Base-by-base conservation (phyloP, 2,113 vertebrate genomes). In the Phalacrocorax carbo region DNA sequence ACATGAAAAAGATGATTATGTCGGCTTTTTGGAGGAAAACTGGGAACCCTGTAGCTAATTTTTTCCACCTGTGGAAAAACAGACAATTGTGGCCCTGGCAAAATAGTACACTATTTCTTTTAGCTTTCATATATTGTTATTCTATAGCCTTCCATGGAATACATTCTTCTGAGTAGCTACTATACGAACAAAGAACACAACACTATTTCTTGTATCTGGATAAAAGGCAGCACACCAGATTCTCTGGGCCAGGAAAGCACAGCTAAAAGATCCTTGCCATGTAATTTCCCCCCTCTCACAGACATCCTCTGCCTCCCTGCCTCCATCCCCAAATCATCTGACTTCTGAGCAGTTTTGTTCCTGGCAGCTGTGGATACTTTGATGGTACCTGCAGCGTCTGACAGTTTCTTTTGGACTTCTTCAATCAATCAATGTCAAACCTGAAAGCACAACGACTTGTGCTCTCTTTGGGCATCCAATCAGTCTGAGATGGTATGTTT, bases 381-480 rank as follows among this genome's bases (percentile, higher is more conserved):
- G 21, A 30, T 65, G 40, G 52, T 75, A 54, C n/a, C 38, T 92
- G 52, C 82, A 86, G 25, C 3, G 1, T 65, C 60, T 82, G 34
- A 69, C 7, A 1, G 27, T 65, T 90, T 92, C 44, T 36, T 64
- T 32, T 21, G 36, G 36, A 87, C 11, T 66, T 61, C 22, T 96
- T 93, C 80, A 79, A 22, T 88, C 64, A 36, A 13, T 91, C 82
- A 84, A 23, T 34, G 46, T 92, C 78, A 51, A 78, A 79, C 14
- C 15, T 77, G 75, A 96, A 92, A 80, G 46, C 7, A 66, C 23
- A 42, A 44, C 1, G 8, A 42, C 0, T 0, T 64, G 40, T 62
- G 32, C 29, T 86, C 6, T 88, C 54, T 68, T 73, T 78, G 29
- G 26, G 40, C 38, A 68, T 69, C 27, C 42, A 82, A 52, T 76